Conservation (phyloP, 37 sponge, comb jelly and placozoan species). For the Axinella damicornis region DNA sequence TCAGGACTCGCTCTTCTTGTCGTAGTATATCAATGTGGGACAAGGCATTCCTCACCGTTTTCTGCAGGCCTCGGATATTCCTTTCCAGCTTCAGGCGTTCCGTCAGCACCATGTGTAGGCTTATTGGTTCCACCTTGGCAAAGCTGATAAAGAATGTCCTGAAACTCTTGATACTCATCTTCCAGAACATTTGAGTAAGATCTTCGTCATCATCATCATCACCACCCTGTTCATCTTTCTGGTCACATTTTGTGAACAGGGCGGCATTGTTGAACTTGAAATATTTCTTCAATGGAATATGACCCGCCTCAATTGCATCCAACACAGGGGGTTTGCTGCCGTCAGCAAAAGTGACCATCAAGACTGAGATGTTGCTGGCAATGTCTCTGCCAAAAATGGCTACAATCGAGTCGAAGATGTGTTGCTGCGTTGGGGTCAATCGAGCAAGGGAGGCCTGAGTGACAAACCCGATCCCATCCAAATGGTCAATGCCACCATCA, state of each 20-base stretch:
- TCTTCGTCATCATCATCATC: neutral
- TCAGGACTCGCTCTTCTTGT: slow-evolving; percentile 54
- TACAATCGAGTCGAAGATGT: slow-evolving; percentile 76
- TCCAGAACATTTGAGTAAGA: slow-evolving; percentile 75
- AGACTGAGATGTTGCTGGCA: slow-evolving; percentile 50
- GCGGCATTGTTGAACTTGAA: slow-evolving; percentile 86
- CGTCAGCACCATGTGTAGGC: slow-evolving; percentile 67
- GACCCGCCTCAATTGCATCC: slow-evolving; percentile 56
- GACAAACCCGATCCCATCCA: slow-evolving; percentile 73
- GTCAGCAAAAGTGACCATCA: slow-evolving; percentile 89
- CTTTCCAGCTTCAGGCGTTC: slow-evolving; percentile 65
- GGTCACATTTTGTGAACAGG: slow-evolving; percentile 28
- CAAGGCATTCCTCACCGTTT: slow-evolving; percentile 37
- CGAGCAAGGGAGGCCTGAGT: slow-evolving; percentile 70
- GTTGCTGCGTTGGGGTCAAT: slow-evolving; percentile 65
- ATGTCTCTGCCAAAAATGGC: slow-evolving; percentile 70
- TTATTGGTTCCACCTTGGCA: neutral
- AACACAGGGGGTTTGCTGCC: slow-evolving; percentile 62
- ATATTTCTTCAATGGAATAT: slow-evolving; percentile 34
- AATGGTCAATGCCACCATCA: slow-evolving; percentile 54
- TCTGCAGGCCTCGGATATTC: slow-evolving; percentile 53
- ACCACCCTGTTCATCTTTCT: too few relatives aligned
- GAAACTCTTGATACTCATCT: slow-evolving; percentile 70
- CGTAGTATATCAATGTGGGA: slow-evolving; percentile 55
- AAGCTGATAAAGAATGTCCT: slow-evolving; percentile 56